Percentiles rank a stretch among this genome's conserved stretches.
These are phyloP conservation scores for Meandrusa payeni DNA, from an alignment of 2,888 invertebrate species.

Conservation along the genomic window DNA sequence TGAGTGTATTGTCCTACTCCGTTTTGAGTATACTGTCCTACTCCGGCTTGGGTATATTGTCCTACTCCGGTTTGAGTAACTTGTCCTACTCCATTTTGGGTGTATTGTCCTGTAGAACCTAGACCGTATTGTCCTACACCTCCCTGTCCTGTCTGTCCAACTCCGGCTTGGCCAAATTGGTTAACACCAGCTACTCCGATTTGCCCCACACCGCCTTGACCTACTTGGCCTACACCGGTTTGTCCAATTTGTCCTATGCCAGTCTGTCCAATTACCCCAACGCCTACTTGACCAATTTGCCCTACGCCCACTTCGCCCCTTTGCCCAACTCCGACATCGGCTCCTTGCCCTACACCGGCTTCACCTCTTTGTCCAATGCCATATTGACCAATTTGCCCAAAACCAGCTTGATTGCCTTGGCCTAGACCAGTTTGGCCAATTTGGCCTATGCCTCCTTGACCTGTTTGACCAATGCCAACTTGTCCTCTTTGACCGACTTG, in stretches of 20 bases:
- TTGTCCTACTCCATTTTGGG: conserved; percentile 10
- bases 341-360: conserved; percentile 30
- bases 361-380: conserved; percentile 40
- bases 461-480: conserved; percentile 2
- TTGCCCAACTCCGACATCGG: conserved; percentile 26
- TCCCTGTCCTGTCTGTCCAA: conserved; percentile 9
- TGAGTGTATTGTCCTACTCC: conserved; percentile 17
- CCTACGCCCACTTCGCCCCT: conserved; percentile 27
- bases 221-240: conserved; percentile 25
- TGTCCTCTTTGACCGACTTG: conserved; percentile 21
- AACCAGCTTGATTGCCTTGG: conserved; percentile 38
- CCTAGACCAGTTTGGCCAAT: too few species aligned
- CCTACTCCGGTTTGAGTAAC: conserved; percentile 11
- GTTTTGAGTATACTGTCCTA: conserved; percentile 11
- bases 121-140: conserved; percentile 15
- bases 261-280: conserved; percentile 23
- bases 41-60: conserved; percentile 19
- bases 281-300: conserved; percentile 22
- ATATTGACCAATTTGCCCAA: conserved; percentile 35
- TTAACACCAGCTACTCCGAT: conserved; percentile 22
- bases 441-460: too few species aligned
- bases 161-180: conserved; percentile 14
- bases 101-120: conserved; percentile 3
- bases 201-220: conserved; percentile 26
- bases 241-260: conserved; percentile 31